phyloP scores from a whole-genome alignment of 2,113 vertebrate species.

The Athene noctua region DNA sequence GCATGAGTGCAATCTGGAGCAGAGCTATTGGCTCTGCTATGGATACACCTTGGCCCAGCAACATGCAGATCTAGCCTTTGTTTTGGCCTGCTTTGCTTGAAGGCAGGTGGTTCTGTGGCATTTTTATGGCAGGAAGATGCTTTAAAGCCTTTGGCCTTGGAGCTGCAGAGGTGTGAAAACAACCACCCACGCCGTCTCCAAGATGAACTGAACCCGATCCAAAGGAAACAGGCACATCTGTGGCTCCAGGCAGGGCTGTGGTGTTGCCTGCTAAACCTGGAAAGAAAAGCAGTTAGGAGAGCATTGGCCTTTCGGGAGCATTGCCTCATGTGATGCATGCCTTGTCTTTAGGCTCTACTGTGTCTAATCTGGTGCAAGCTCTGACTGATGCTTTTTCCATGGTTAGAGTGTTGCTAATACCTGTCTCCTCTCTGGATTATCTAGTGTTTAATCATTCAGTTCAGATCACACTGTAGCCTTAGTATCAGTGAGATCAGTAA shows the following conservation, averaged over 20 bases:
- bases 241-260: background rate
- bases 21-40: background rate
- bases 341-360: background rate
- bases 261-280: background rate
- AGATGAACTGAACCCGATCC: background rate
- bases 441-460: background rate
- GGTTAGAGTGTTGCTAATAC: background rate
- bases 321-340: background rate
- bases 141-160: background rate
- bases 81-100: background rate
- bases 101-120: background rate
- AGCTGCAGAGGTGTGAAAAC: background rate
- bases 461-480: background rate
- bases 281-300: background rate
- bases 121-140: background rate
- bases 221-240: background rate
- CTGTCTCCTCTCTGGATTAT: background rate
- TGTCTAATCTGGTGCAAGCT: background rate
- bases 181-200: background rate
- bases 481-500: background rate
- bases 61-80: background rate
- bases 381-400: background rate
- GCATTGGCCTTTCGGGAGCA: background rate
- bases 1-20: background rate
- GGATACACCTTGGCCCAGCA: background rate